Evolutionary conservation across 2,113 vertebrate genomes (phyloP).

Genomic region (Sceloporus undulatus): DNA sequence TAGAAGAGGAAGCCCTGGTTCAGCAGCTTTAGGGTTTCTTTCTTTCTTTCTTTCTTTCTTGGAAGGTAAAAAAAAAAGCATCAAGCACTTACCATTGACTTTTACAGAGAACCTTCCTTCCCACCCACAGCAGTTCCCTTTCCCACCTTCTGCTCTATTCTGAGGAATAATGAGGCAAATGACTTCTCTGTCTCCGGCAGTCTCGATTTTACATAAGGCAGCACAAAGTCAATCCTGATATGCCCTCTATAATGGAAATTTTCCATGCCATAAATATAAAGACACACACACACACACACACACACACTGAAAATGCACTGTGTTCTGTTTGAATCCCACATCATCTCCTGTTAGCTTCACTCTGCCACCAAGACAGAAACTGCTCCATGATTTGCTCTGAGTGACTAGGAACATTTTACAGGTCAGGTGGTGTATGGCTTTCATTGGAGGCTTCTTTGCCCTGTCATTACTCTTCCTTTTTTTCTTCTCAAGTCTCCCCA

Average conservation of each 20-base stretch:
- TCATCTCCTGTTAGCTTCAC: background rate
- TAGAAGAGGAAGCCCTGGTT: rapidly evolving
- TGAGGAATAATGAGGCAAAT: background rate
- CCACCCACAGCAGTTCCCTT: background rate
- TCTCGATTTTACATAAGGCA: background rate
- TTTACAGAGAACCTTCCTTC: background rate
- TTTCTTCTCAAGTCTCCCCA: background rate
- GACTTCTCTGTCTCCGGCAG: background rate
- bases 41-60: background rate
- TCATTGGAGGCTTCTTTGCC: background rate
- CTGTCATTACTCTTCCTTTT: background rate
- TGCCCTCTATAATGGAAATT: background rate
- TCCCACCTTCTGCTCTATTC: background rate
- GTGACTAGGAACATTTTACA: background rate
- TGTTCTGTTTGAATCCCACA: background rate
- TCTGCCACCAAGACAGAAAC: background rate
- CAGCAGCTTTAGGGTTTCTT: background rate
- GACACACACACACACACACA: background rate
- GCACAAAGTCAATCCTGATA: background rate
- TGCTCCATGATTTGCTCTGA: background rate
- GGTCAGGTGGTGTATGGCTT: background rate
- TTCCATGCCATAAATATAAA: background rate
- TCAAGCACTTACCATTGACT: background rate
- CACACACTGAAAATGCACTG: background rate
- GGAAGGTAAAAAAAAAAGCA: background rate